These are phyloP conservation scores for Scomber japonicus DNA, from an alignment of 2,113 vertebrate genomes.

Conservation along the genomic window DNA sequence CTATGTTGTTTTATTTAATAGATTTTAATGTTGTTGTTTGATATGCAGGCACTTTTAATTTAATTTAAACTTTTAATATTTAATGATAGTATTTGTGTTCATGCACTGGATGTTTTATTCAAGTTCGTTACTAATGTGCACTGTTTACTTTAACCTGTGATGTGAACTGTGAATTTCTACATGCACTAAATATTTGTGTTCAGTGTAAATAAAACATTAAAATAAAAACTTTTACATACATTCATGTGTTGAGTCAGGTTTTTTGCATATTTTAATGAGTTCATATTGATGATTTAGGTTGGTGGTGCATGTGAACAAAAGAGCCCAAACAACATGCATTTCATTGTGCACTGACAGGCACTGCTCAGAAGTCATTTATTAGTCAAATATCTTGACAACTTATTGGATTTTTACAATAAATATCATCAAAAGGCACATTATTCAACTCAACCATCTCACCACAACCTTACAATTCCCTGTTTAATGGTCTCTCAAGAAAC, in stretches of 20 bases:
- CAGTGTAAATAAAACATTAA: neutral
- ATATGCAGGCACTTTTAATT: slow-evolving; percentile 53
- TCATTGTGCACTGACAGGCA: slow-evolving; percentile 9
- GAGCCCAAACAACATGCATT: neutral
- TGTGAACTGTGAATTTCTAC: slow-evolving; percentile 46
- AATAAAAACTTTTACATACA: neutral
- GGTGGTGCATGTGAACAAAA: neutral
- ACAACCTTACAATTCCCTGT: neutral
- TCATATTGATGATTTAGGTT: neutral
- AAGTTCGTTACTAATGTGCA: slow-evolving; percentile 41
- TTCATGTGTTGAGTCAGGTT: neutral
- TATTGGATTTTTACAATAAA: slow-evolving; percentile 19
- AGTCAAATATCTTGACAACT: slow-evolving; percentile 19
- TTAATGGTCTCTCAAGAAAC: neutral
- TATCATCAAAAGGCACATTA: slow-evolving; percentile 52
- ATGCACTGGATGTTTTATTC: slow-evolving; percentile 25
- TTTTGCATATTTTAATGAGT: neutral
- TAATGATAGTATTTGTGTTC: slow-evolving; percentile 13
- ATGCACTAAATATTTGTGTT: slow-evolving; percentile 41
- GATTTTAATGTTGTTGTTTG: slow-evolving; percentile 8
- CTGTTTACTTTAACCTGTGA: slow-evolving; percentile 34
- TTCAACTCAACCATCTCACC: slow-evolving; percentile 12
- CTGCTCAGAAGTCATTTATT: slow-evolving; percentile 48
- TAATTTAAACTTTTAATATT: neutral
- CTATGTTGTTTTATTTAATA: neutral